Base-by-base conservation (phyloP, 2,888 invertebrate genomes). In the Nymphalis urticae region DNA sequence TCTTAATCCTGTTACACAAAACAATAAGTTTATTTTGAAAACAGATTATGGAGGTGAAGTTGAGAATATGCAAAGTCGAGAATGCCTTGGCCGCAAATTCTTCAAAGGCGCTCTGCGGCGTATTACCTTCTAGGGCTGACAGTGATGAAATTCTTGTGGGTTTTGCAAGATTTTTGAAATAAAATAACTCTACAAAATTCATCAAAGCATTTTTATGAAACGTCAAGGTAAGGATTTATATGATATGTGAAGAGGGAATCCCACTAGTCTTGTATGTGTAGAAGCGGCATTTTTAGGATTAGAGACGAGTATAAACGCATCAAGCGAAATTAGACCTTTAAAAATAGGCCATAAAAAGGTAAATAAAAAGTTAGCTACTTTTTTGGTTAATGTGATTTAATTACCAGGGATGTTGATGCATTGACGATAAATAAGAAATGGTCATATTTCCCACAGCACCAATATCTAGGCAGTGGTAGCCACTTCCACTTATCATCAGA, bases 81-180 rank as follows among this genome's bases (percentile, higher is more conserved):
- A 19, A 47, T 27, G 48, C 47, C 48, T 21, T 50, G n/a, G 48
- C 42, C 36, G 42, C 36, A 42, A 59, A 59, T 59, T 59, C 59
- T 59, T 59, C 59, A 59, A 59, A 59, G 59, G 59, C 42, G 42
- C 59, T 42, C 36, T 19, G 36, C 42, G 13, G 19, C 59, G 59
- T 24, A 53, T 53, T 24, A 27, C 53, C 51, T 51, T 21, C 36
- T 42, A 59, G 59, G 66, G 53, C 32, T 66, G 66, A 47, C 61
- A 61, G 53, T 21, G 66, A 66, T 61, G 66, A 66, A 66, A 66
- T 61, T 66, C 66, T 66, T 66, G 53, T 19, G 66, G 66, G 47
- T 48, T 47, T 66, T 48, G 48, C 42, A 27, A 61, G 48, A 48
- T 32, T 9, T 66, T 66, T 47, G 7, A 53, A 66, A 61, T 66